Conservation (phyloP, 2,888 invertebrate species). For the Caenorhabditis sp. region DNA sequence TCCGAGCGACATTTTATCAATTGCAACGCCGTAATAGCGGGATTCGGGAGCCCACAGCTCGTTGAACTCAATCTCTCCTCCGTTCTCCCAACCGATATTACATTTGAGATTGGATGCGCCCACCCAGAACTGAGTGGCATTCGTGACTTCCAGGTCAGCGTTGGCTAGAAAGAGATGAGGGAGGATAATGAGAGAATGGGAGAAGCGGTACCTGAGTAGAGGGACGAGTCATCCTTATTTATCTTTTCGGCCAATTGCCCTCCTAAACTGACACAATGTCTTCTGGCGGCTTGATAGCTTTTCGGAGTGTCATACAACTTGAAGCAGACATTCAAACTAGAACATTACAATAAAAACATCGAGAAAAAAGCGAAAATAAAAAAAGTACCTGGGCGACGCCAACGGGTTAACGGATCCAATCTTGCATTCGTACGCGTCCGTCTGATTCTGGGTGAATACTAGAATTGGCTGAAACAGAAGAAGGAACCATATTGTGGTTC, state of each 20-base stretch:
- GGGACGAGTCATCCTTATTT: constrained; percentile 45
- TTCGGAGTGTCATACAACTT: constrained; percentile 39
- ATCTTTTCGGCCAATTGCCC: constrained; percentile 38
- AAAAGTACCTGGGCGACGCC: constrained; percentile 24
- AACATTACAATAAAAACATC: neutral
- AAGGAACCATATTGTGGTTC: constrained; percentile 43
- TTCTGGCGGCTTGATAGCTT: constrained; percentile 33
- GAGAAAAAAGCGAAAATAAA: neutral
- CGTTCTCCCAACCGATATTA: constrained; percentile 39
- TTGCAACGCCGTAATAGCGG: constrained; percentile 37
- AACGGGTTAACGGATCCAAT: constrained; percentile 30
- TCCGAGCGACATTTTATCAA: constrained; percentile 43
- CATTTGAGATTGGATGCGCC: constrained; percentile 45
- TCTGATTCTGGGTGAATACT: constrained; percentile 14
- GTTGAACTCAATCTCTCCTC: constrained; percentile 42
- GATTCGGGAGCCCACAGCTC: constrained; percentile 44
- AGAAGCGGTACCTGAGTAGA: constrained; percentile 19
- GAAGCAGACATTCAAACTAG: constrained; percentile 34
- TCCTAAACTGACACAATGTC: constrained; percentile 34
- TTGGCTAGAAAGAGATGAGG: constrained; percentile 9
- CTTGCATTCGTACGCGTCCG: constrained; percentile 29
- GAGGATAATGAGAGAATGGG: neutral
- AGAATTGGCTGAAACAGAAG: constrained; percentile 35
- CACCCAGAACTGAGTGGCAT: constrained; percentile 41
- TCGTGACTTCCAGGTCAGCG: constrained; percentile 22